Percentiles rank a stretch among this genome's conserved stretches.
Evolutionary conservation across 2,797 vertebrate species (phyloP).

Genomic region (Neosalanx taihuensis): DNA sequence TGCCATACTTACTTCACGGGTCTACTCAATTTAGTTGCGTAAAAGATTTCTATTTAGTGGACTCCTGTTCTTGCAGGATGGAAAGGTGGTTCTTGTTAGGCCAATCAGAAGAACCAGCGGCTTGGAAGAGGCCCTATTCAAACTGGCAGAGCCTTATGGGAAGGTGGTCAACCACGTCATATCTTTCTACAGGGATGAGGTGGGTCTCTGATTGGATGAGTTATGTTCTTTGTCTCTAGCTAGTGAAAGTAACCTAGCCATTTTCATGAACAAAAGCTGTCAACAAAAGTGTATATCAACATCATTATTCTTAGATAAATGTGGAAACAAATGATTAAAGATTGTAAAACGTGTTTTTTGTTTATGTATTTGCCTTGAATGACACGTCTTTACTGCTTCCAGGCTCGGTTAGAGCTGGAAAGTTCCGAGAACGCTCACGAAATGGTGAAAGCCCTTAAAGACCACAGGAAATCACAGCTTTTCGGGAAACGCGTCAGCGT

Average conservation of each 20-base stretch:
- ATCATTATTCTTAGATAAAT: no score
- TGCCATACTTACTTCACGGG: no score
- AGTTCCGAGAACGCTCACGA: constrained; percentile 36
- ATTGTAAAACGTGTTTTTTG: no score
- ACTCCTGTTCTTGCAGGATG: constrained; percentile 17
- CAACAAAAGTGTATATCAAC: no score
- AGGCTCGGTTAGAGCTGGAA: constrained; percentile 53
- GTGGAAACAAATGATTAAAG: no score
- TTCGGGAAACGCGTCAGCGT: constrained; percentile 40
- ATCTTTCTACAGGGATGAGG: constrained; percentile 47
- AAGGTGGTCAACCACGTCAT: constrained; percentile 44
- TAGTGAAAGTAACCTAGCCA: no score
- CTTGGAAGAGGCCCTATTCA: constrained; percentile 29
- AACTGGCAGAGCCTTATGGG: constrained; percentile 41
- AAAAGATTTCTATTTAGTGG: neutral
- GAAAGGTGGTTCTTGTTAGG: constrained; percentile 48
- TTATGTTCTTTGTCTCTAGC: neutral
- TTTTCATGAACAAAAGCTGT: no score
- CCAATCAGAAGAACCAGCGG: constrained; percentile 36
- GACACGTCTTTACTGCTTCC: neutral
- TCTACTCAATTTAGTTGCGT: no score
- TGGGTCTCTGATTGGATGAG: constrained; percentile 16
- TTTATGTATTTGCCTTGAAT: neutral
- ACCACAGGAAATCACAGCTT: constrained; percentile 30
- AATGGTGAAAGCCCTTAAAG: constrained; percentile 46